Evolutionary conservation across 2,888 invertebrate species (phyloP).

Genomic region (Drosophila ustulata): DNA sequence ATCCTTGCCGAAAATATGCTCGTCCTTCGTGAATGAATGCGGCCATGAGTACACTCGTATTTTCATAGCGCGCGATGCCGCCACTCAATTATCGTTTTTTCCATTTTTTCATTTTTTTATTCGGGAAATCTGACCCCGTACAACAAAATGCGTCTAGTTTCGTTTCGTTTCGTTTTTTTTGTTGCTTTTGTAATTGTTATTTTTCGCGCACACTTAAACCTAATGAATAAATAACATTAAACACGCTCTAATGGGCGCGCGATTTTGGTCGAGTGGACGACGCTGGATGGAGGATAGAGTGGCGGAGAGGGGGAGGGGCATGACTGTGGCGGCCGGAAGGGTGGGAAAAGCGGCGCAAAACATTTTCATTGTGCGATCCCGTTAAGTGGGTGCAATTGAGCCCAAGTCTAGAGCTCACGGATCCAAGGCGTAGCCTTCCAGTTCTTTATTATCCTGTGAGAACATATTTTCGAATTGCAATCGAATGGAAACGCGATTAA

Average conservation of each 20-base stretch:
- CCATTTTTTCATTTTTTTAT: slow-evolving; percentile 15
- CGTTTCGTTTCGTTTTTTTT: slow-evolving; percentile 44
- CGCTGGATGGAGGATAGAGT: slow-evolving; percentile 15
- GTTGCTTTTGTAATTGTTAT: slow-evolving; percentile 72
- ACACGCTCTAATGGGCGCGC: slow-evolving; percentile 78
- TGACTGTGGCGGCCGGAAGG: slow-evolving; percentile 37
- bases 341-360: slow-evolving; percentile 67
- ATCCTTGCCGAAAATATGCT: slow-evolving; percentile 46
- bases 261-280: slow-evolving; percentile 53
- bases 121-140: slow-evolving; percentile 71
- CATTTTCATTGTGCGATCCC: slow-evolving; percentile 66
- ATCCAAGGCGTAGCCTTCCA: slow-evolving; percentile 25
- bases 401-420: slow-evolving; percentile 35
- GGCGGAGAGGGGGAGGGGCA: slow-evolving; percentile 10
- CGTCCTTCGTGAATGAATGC: slow-evolving; percentile 37
- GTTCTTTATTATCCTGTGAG: slow-evolving; percentile 50
- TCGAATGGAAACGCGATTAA: slow-evolving; percentile 36
- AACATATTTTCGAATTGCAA: slow-evolving; percentile 59
- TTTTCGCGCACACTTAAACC: slow-evolving; percentile 78
- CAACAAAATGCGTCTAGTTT: slow-evolving; percentile 50
- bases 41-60: slow-evolving; percentile 58
- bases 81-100: slow-evolving; percentile 71
- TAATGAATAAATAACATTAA: slow-evolving; percentile 83
- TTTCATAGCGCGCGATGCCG: slow-evolving; percentile 59
- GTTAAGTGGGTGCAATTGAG: slow-evolving; percentile 70